Base-by-base conservation (phyloP, 2,888 invertebrate species). In the Rhagophthalmus giganteus region DNA sequence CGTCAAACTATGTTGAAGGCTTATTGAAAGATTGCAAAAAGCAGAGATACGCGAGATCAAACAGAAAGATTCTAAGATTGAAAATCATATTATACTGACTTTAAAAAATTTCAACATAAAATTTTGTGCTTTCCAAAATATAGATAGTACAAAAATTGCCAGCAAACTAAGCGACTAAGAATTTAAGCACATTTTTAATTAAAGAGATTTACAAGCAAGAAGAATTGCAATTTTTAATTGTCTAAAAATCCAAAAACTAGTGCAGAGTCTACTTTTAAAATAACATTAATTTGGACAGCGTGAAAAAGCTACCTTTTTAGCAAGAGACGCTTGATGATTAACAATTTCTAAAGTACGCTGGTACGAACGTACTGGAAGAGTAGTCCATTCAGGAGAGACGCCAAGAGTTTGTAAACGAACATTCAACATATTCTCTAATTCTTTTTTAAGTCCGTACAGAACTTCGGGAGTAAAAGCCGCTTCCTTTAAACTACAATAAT, bases 241-340 rank as follows among this genome's bases (percentile, higher is more conserved):
- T n/a, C n/a, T n/a, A n/a, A n/a, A n/a, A n/a, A n/a, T n/a, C n/a
- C n/a, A n/a, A n/a, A n/a, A n/a, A n/a, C n/a, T n/a, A n/a, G n/a
- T n/a, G n/a, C n/a, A n/a, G n/a, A n/a, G n/a, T n/a, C n/a, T n/a
- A n/a, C n/a, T n/a, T n/a, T n/a, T n/a, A n/a, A n/a, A n/a, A n/a
- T n/a, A n/a, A n/a, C n/a, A n/a, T n/a, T n/a, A n/a, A n/a, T n/a
- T n/a, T n/a, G n/a, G n/a, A n/a, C n/a, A n/a, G n/a, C n/a, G n/a
- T n/a, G n/a, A n/a, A n/a, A n/a, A n/a, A n/a, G n/a, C n/a, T 5
- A 84, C 85, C 78, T 84, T 85, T 28, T 78, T 70, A 64, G 79
- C 77, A 1, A 79, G 62, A 61, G 77, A 79, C 47, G 80, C 78
- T 64, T 82, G 79, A 67, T 84, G 81, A 51, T 77, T 78, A 26